Evolutionary conservation across 2,113 vertebrate species (phyloP).

Genomic region (Calypte anna): DNA sequence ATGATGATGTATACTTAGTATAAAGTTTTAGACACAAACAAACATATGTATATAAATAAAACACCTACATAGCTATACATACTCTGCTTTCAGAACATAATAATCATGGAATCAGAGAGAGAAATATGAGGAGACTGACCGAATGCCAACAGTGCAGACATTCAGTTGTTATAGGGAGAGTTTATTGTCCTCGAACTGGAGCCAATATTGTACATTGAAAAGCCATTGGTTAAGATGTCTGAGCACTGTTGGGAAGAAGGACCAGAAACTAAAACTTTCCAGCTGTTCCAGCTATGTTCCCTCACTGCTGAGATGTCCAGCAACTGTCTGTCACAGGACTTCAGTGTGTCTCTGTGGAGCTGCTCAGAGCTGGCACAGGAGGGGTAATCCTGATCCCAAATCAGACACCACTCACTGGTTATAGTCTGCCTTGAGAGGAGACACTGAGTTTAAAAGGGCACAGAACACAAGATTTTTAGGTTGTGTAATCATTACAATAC

Average conservation of each 20-base stretch:
- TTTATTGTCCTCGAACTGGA: slow-evolving; percentile 22
- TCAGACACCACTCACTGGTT: not conserved
- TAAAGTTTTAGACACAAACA: not conserved
- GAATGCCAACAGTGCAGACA: not conserved
- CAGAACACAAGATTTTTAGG: not conserved
- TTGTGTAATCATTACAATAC: not conserved
- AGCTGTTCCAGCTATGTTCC: not conserved
- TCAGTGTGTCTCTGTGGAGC: not conserved
- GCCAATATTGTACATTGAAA: slow-evolving; percentile 43
- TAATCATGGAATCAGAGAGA: not conserved
- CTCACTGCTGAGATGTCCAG: not conserved
- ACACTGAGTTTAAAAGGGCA: not conserved
- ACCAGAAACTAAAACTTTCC: slow-evolving; percentile 22
- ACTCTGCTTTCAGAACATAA: not conserved
- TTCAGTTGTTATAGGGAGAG: slow-evolving; percentile 20
- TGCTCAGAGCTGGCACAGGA: not conserved
- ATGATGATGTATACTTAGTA: not conserved
- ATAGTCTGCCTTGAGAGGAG: not conserved
- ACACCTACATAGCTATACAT: not conserved
- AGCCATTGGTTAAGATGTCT: slow-evolving; percentile 6
- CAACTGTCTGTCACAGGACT: not conserved
- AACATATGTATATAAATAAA: not conserved
- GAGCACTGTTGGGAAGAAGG: not conserved
- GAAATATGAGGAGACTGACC: not conserved
- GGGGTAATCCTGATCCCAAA: not conserved